These are phyloP conservation scores for Caenorhabditis angaria DNA, from an alignment of 2,888 invertebrate genomes.

Conservation along the genomic window DNA sequence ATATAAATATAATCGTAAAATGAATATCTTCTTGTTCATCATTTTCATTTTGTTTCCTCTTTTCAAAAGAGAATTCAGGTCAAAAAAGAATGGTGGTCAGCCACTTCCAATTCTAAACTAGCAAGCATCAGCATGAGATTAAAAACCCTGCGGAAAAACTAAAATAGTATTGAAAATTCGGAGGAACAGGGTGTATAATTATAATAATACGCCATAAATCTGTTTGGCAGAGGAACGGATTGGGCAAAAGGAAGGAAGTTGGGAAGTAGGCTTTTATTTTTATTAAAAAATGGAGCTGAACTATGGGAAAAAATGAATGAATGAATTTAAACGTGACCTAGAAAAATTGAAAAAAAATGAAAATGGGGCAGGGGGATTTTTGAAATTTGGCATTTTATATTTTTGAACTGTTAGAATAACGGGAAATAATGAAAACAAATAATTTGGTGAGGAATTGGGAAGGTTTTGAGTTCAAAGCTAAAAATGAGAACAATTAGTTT, in stretches of 20 bases:
- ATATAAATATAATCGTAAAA: neutral
- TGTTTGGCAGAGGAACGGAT: neutral
- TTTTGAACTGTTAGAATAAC: neutral
- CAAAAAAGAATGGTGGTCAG: neutral
- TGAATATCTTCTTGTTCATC: neutral
- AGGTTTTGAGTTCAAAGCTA: neutral
- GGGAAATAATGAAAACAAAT: neutral
- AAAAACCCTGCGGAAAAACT: neutral
- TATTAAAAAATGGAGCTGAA: neutral
- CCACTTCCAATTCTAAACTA: too few relatives aligned
- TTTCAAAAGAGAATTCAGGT: neutral
- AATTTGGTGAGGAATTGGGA: neutral
- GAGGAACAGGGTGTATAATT: neutral
- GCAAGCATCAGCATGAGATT: neutral
- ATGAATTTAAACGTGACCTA: neutral
- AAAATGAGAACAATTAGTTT: too few relatives aligned
- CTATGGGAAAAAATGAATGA: too few relatives aligned
- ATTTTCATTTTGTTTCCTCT: too few relatives aligned
- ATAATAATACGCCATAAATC: conserved; percentile 2
- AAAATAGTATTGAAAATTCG: neutral
- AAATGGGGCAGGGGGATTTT: neutral
- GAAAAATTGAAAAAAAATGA: neutral
- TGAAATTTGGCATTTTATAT: neutral
- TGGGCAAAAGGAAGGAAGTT: neutral
- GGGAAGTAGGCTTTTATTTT: neutral